Evolutionary conservation across 2,797 vertebrate species (phyloP).

Genomic region (Triplophysa yarkandensis): DNA sequence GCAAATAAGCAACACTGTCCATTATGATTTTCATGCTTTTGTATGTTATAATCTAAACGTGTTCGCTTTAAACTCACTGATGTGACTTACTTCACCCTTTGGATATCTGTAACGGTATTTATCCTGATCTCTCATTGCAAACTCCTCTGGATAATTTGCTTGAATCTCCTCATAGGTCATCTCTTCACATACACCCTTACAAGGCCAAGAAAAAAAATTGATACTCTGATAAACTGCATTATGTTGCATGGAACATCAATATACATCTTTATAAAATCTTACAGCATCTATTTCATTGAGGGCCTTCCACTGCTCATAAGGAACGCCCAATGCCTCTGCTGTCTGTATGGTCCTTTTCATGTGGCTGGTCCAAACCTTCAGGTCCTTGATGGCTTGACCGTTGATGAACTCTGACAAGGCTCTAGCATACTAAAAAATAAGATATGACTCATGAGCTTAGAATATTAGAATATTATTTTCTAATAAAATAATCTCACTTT

Average conservation of each 20-base stretch:
- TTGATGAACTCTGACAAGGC: constrained; percentile 78
- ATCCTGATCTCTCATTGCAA: constrained; percentile 89
- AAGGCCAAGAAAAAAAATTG: neutral
- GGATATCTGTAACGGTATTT: constrained; percentile 93
- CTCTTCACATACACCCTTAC: constrained; percentile 89
- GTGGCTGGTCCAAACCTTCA: constrained; percentile 93
- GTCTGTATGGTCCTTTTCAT: constrained; percentile 90
- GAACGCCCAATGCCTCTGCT: constrained; percentile 79
- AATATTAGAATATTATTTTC: too few species aligned
- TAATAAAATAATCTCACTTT: too few species aligned
- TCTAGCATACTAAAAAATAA: constrained; percentile 70
- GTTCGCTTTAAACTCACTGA: neutral
- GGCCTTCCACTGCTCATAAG: constrained; percentile 90
- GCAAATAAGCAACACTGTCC: neutral
- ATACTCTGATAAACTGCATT: neutral
- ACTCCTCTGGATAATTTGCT: constrained; percentile 81
- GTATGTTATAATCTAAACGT: neutral
- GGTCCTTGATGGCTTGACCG: constrained; percentile 78
- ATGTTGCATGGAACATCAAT: neutral
- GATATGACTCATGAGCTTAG: neutral
- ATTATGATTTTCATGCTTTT: neutral
- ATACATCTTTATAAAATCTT: constrained; percentile 60
- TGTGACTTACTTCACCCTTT: constrained; percentile 83
- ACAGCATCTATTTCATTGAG: constrained; percentile 90
- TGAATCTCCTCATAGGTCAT: constrained; percentile 92